Percentiles rank a stretch among this genome's conserved stretches.
Evolutionary conservation across 2,888 invertebrate species (phyloP).

Genomic region (Sarcophaga carnaria): DNA sequence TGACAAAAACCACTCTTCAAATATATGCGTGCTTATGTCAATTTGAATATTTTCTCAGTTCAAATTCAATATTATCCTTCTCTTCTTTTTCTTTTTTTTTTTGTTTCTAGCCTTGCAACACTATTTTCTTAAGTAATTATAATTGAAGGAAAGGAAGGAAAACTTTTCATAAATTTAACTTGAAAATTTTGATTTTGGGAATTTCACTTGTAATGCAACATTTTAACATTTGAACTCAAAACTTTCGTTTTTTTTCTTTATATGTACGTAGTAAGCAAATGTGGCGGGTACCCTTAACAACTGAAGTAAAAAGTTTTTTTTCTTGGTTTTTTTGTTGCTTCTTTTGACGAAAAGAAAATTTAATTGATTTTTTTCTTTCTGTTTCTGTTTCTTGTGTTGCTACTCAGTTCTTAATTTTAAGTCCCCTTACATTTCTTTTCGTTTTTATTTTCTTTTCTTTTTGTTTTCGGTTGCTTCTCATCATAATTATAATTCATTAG

Average conservation of each 20-base stretch:
- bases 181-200: slow-evolving; percentile 4
- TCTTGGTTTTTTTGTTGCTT: neutral
- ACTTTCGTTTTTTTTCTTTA: neutral
- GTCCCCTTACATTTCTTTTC: slow-evolving; percentile 17
- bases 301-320: slow-evolving; percentile 32
- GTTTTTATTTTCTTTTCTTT: slow-evolving; percentile 27
- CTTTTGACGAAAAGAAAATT: slow-evolving; percentile 41
- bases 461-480: slow-evolving; percentile 33
- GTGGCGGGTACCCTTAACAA: slow-evolving; percentile 23
- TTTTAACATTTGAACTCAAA: neutral
- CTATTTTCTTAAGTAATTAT: neutral
- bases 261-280: neutral
- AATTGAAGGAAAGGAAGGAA: neutral
- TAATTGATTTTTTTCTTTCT: slow-evolving; percentile 54
- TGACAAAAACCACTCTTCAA: no score
- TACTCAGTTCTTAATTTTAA: neutral
- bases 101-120: neutral
- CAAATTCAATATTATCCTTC: no score
- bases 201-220: slow-evolving; percentile 18
- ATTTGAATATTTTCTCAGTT: no score
- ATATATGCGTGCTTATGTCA: no score
- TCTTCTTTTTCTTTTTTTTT: neutral
- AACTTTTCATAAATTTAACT: neutral
- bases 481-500: slow-evolving; percentile 69
- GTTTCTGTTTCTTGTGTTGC: slow-evolving; percentile 8